Conservation (phyloP, 2,888 invertebrate genomes). For the Amphimallon solstitiale region DNA sequence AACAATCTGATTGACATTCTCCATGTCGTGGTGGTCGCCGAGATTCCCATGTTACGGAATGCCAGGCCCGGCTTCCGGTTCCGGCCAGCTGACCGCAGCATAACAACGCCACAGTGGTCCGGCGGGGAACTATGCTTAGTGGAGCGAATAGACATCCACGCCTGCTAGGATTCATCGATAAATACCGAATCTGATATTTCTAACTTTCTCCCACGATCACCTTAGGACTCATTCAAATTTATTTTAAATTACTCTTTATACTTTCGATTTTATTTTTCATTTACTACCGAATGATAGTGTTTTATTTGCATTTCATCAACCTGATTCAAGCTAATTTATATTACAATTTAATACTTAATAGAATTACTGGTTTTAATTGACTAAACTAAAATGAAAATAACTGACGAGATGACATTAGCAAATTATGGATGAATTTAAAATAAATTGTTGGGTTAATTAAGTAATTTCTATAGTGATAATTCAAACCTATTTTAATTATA, state of each 20-base stretch:
- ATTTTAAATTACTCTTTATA: slow-evolving; percentile 8
- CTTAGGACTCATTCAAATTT: background rate
- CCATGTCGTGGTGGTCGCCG: slow-evolving; percentile 37
- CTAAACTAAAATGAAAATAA: too few relatives aligned
- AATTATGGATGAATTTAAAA: too few relatives aligned
- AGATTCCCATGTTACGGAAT: slow-evolving; percentile 59
- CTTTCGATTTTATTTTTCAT: background rate
- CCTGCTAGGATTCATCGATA: slow-evolving; percentile 49
- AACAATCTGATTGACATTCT: slow-evolving; percentile 32
- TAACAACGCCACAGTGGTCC: slow-evolving; percentile 51
- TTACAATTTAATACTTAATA: too few relatives aligned
- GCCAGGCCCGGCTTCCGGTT: slow-evolving; percentile 62
- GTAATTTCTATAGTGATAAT: too few relatives aligned
- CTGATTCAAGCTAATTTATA: too few relatives aligned
- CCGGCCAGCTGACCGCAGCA: slow-evolving; percentile 62
- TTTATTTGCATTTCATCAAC: background rate
- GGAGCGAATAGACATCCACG: slow-evolving; percentile 60
- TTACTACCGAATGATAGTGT: background rate
- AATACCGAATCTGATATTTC: slow-evolving; percentile 36
- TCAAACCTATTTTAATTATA: too few relatives aligned
- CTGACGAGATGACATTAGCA: too few relatives aligned
- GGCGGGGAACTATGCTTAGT: slow-evolving; percentile 61
- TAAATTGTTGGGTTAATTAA: too few relatives aligned
- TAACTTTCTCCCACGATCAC: slow-evolving; percentile 27
- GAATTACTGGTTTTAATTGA: too few relatives aligned